phyloP scores from a whole-genome alignment of 2,888 invertebrate genomes.

The Agrypnus murinus region DNA sequence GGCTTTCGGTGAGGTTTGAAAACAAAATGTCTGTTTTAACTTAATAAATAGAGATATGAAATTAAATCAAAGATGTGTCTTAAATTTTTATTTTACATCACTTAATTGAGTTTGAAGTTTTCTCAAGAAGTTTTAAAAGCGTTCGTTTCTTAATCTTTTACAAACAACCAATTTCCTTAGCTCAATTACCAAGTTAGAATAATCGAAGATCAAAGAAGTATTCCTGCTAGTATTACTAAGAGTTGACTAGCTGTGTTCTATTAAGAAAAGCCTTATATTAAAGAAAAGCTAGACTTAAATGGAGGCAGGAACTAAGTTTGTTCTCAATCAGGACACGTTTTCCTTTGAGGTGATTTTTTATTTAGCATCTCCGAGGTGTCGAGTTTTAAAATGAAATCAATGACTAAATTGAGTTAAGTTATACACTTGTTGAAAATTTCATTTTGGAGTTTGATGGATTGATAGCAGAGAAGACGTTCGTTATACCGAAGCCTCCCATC shows the following conservation, averaged over 20 bases:
- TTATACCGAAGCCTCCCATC: no score
- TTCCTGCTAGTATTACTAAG: conserved; percentile 15
- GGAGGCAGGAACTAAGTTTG: conserved; percentile 36
- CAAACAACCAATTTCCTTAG: conserved; percentile 43
- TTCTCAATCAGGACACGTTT: conserved; percentile 62
- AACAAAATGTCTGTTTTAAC: neutral
- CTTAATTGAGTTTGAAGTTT: conserved; percentile 1
- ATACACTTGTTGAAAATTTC: conserved; percentile 60
- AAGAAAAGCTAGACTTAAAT: conserved; percentile 34
- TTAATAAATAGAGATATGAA: no score
- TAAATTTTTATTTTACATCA: conserved; percentile 3
- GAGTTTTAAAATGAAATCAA: conserved; percentile 63
- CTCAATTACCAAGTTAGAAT: conserved; percentile 47
- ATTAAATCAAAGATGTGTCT: no score
- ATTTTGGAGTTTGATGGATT: conserved; percentile 49
- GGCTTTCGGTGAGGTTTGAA: neutral
- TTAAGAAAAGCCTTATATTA: neutral
- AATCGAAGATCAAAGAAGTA: conserved; percentile 50
- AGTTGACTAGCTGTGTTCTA: conserved; percentile 18
- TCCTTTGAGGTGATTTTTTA: conserved; percentile 65
- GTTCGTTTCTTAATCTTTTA: conserved; percentile 30
- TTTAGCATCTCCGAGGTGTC: conserved; percentile 64
- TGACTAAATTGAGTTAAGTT: conserved; percentile 60
- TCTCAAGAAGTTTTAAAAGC: neutral
- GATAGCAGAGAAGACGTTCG: conserved; percentile 14